Conservation (phyloP, 2,113 vertebrate species). For the Piaya cayana region DNA sequence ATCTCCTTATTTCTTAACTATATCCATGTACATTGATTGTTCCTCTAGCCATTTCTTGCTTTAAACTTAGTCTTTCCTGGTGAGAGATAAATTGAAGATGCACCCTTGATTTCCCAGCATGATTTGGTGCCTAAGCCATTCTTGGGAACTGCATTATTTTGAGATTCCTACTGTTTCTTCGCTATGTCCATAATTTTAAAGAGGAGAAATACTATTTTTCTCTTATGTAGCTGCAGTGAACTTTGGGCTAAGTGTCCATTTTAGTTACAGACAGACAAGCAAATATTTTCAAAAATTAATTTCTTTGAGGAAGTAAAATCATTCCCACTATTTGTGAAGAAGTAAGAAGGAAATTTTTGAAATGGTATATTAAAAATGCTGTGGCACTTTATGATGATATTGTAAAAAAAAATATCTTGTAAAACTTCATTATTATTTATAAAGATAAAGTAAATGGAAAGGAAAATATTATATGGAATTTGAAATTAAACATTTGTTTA, state of each 20-base stretch:
- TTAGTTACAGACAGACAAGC: neutral
- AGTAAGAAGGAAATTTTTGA: neutral
- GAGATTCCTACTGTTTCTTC: neutral
- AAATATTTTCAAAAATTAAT: neutral
- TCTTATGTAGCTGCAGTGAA: neutral
- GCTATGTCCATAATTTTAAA: neutral
- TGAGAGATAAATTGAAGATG: neutral
- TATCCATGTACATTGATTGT: neutral
- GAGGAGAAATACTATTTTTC: neutral
- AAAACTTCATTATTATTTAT: neutral
- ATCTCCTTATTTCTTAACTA: neutral
- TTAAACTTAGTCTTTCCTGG: neutral
- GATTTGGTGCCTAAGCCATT: neutral
- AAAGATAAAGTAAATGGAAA: neutral
- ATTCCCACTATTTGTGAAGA: neutral
- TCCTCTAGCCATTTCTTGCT: rapidly evolving
- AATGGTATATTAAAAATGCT: rapidly evolving
- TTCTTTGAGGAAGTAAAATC: neutral
- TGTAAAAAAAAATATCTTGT: neutral
- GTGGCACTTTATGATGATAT: rapidly evolving
- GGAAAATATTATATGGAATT: neutral
- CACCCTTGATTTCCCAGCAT: neutral
- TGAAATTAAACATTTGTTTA: neutral
- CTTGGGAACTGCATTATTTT: neutral
- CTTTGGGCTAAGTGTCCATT: neutral